Conservation (phyloP, 1,140 invertebrate genomes). For the Cydia amplana region DNA sequence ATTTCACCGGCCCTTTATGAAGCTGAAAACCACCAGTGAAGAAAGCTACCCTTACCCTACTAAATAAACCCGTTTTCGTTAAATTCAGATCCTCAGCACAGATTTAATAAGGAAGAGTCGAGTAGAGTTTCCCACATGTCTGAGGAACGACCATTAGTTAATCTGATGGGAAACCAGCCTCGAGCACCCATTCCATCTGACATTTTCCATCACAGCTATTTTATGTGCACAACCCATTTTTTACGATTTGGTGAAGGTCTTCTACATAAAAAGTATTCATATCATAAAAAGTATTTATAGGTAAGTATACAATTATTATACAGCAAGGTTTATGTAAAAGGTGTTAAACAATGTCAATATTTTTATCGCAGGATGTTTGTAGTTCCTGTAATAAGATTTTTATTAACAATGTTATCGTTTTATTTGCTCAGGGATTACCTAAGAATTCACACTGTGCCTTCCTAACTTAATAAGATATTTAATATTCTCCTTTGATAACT, state of each 20-base stretch:
- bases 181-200: background rate
- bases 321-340: background rate
- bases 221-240: background rate
- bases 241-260: background rate
- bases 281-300: background rate
- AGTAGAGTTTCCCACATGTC: too few species aligned
- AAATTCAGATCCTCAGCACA: too few species aligned
- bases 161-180: background rate
- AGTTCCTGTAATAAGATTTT: slow-evolving; percentile 10
- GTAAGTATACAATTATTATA: background rate
- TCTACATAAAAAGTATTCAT: background rate
- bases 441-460: background rate
- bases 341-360: slow-evolving; percentile 10
- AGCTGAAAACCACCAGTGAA: too few species aligned
- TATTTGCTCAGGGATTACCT: background rate
- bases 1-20: too few species aligned
- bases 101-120: too few species aligned
- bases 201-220: background rate
- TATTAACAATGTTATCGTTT: slow-evolving; percentile 1
- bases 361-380: slow-evolving; percentile 25
- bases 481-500: too few species aligned
- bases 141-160: too few species aligned
- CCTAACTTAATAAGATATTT: too few species aligned
- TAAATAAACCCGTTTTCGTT: too few species aligned
- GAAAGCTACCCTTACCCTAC: too few species aligned